These are phyloP conservation scores for Muraenolepis orangiensis DNA, from an alignment of 2,797 vertebrate genomes.

Conservation along the genomic window DNA sequence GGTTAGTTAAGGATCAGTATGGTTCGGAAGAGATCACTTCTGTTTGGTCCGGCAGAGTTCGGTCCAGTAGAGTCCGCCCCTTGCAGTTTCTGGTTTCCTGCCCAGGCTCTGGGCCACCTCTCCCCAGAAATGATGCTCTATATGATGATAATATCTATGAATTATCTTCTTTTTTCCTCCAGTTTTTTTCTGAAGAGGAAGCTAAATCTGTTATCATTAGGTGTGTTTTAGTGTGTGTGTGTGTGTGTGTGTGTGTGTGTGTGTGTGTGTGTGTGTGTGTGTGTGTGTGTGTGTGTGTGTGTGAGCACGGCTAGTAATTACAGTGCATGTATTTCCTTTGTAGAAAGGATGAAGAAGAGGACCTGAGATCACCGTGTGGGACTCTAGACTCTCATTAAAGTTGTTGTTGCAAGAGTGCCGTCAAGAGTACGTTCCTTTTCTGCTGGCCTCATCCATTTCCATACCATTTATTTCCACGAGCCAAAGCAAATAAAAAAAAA, in stretches of 20 bases:
- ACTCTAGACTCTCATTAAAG: conserved; percentile 2
- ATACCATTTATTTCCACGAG: not conserved
- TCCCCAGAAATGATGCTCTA: not conserved
- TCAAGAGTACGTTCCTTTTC: not conserved
- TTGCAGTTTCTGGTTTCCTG: too few relatives aligned
- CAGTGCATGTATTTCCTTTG: not conserved
- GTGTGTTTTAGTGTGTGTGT: not conserved
- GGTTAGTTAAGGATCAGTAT: not conserved
- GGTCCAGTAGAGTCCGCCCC: not conserved
- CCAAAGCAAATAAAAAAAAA: not conserved
- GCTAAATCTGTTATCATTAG: not conserved
- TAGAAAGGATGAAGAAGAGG: not conserved
- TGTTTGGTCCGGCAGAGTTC: not conserved
- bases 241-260: not conserved
- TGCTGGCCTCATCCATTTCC: not conserved
- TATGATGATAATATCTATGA: not conserved
- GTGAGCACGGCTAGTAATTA: not conserved
- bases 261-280: not conserved
- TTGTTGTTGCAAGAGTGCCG: not conserved
- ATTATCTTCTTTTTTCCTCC: not conserved
- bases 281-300: too few relatives aligned
- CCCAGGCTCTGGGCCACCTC: too few relatives aligned
- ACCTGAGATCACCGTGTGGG: not conserved
- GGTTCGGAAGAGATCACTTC: not conserved
- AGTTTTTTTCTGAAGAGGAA: not conserved